phyloP scores from a whole-genome alignment of 2,888 invertebrate genomes.

The Parnassius orleans region DNA sequence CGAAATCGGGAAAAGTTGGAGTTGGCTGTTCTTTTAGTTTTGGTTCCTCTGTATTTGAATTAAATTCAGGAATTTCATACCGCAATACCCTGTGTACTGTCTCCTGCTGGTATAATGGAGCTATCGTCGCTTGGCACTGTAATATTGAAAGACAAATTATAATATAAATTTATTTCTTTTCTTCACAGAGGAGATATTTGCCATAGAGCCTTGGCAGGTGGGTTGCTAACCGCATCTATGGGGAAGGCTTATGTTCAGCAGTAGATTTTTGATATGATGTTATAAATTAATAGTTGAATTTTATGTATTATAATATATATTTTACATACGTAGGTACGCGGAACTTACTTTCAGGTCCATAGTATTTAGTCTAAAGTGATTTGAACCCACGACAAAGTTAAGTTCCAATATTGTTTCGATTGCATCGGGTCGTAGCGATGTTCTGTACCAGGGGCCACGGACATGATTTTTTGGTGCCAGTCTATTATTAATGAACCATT shows the following conservation, averaged over 20 bases:
- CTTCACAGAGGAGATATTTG: no score
- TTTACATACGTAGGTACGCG: no score
- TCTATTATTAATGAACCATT: conserved; percentile 91
- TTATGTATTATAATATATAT: no score
- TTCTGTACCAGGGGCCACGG: conserved; percentile 73
- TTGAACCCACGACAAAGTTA: conserved; percentile 85
- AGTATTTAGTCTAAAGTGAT: conserved; percentile 88
- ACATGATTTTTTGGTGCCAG: conserved; percentile 78
- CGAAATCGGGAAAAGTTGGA: conserved; percentile 19
- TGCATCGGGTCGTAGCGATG: conserved; percentile 76
- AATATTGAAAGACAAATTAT: conserved; percentile 25
- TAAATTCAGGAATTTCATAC: conserved; percentile 11
- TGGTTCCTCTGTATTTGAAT: conserved; percentile 18
- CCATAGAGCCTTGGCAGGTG: no score
- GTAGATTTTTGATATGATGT: no score
- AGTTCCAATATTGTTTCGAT: conserved; percentile 88
- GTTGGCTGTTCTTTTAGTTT: conserved; percentile 8
- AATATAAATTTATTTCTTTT: no score
- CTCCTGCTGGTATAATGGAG: conserved; percentile 64
- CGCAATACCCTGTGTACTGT: conserved; percentile 24
- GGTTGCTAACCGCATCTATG: no score
- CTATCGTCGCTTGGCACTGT: conserved; percentile 70
- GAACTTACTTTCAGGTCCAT: conserved; percentile 87
- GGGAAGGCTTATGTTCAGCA: no score
- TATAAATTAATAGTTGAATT: no score